Evolutionary conservation across 2,113 vertebrate genomes (phyloP).

Genomic region (Lophotis ruficrista): DNA sequence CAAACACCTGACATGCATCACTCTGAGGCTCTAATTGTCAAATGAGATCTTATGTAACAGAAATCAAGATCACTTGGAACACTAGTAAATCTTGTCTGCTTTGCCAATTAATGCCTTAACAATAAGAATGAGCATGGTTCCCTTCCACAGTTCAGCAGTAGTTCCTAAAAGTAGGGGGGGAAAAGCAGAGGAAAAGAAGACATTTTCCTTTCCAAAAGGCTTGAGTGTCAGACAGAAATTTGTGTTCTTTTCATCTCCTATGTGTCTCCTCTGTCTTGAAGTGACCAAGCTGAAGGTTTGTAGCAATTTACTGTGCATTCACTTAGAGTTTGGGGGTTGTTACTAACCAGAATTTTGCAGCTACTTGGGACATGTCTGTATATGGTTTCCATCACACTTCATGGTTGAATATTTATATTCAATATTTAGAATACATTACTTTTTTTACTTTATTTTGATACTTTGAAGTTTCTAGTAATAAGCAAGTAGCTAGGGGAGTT

Average conservation of each 20-base stretch:
- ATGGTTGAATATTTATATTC: too few relatives aligned
- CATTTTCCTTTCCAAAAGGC: too few relatives aligned
- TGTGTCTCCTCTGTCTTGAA: rapidly evolving
- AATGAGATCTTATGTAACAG: not conserved
- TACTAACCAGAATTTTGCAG: too few relatives aligned
- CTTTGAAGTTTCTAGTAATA: too few relatives aligned
- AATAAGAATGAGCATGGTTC: not conserved
- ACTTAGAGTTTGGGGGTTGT: not conserved
- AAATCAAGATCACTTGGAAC: not conserved
- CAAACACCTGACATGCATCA: not conserved
- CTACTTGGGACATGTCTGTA: too few relatives aligned
- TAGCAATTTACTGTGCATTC: not conserved
- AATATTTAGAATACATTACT: too few relatives aligned
- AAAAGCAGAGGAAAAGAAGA: too few relatives aligned
- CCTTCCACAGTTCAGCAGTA: not conserved
- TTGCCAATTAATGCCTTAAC: not conserved
- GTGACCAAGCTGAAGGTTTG: not conserved
- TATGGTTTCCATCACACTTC: too few relatives aligned
- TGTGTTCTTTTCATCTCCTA: not conserved
- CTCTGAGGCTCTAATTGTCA: not conserved
- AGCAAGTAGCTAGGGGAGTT: too few relatives aligned
- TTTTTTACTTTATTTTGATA: too few relatives aligned
- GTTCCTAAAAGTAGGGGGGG: not conserved
- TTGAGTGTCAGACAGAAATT: not conserved
- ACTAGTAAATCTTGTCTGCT: not conserved